Base-by-base conservation (phyloP, 2,888 invertebrate species). In the Aphidius colemani region DNA sequence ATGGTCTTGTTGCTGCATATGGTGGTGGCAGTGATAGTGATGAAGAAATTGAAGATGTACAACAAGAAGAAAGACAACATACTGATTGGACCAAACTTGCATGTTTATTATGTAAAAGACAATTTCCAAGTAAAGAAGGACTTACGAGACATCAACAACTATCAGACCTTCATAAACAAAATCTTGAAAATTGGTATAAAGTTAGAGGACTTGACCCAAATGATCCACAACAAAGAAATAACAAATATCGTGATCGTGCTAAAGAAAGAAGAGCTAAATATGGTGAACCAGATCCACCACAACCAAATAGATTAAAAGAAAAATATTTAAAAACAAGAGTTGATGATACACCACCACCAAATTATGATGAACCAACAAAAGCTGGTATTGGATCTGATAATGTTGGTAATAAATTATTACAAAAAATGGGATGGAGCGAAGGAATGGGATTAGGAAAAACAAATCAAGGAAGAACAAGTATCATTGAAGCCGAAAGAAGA, bases 361-460 rank as follows among this genome's bases (percentile, higher is more conserved):
- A 75, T 13, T 81, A 85, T 4, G 83, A 87, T 0, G 82, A 85
- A 60, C 88, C 87, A 1, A 88, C 90, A 0, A 85, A 87, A 65
- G 86, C 89, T 81, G 86, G 93, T 66, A 87, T 96, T 75, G 86
- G 94, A 72, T 89, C 93, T 0, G 95, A 94, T 71, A 97, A 97
- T 74, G 94, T 98, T 65, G 99, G 98, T 7, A 98, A 93, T 78
- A 92, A 95, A 78, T 86, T 99, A 82, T 82, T 99, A 69, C 96
- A 98, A 83, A 96, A 96, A 84, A 99, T 99, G 99, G 99, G 99
- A 6, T 99, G 99, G 99, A 92, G 92, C 7, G 96, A 96, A 79
- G 99, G 99, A 0, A 91, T 94, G 85, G 99, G 99, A 0, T 85
- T 99, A 30, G 98, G 99, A 0, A 94, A 93, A 80, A 88, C 89